Conservation (phyloP, 2,797 vertebrate species). For the Phyllotis vaccarum region DNA sequence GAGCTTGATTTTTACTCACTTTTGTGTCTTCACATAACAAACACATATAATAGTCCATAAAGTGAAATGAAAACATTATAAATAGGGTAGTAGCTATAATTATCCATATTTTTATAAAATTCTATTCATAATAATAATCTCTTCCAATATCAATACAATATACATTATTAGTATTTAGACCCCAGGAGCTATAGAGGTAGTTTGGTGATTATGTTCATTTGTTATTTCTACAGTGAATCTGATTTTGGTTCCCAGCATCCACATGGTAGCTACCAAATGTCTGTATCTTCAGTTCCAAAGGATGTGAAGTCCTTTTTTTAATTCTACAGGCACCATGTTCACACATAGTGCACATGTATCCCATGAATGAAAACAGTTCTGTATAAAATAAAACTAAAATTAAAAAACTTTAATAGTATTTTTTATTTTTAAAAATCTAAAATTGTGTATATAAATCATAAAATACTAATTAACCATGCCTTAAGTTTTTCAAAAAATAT, state of each 20-base stretch:
- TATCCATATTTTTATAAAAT: not conserved
- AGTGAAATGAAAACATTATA: not conserved
- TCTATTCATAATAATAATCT: not conserved
- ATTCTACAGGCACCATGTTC: not conserved
- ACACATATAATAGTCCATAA: not conserved
- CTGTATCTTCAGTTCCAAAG: too few species aligned
- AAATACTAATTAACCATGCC: not conserved
- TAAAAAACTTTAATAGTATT: not conserved
- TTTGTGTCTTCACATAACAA: conserved; percentile 10
- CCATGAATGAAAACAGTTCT: not conserved
- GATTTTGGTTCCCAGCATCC: not conserved
- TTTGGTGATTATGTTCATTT: not conserved
- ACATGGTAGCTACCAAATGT: not conserved
- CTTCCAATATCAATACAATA: not conserved
- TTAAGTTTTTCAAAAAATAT: not conserved
- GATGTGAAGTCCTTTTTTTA: not conserved
- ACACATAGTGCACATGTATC: not conserved
- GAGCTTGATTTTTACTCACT: not conserved
- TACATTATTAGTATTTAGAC: not conserved
- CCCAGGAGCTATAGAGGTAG: too few species aligned
- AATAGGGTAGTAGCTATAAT: not conserved
- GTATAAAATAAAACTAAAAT: not conserved
- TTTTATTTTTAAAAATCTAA: not conserved
- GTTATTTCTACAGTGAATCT: not conserved
- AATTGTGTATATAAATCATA: not conserved